Conservation (phyloP, 2,113 vertebrate genomes). For the Pogona vitticeps region DNA sequence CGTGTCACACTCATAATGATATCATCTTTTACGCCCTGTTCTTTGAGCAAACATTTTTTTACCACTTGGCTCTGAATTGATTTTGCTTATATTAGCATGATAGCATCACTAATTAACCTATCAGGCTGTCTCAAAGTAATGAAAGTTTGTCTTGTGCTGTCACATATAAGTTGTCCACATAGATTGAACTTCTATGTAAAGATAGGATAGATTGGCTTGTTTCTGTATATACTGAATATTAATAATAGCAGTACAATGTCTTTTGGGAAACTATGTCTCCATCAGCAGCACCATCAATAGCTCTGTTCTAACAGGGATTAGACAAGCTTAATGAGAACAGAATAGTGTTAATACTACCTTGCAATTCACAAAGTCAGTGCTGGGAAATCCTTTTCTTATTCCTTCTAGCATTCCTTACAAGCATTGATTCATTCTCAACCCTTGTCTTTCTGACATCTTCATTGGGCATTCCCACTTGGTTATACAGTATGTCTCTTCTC, state of each 20-base stretch:
- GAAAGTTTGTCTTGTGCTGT: constrained; percentile 18
- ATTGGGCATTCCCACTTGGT: no score
- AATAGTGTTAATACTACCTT: background rate
- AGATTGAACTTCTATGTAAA: constrained; percentile 2
- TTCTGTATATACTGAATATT: constrained; percentile 11
- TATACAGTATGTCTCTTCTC: no score
- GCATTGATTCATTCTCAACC: no score
- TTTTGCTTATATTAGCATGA: background rate
- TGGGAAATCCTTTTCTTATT: background rate
- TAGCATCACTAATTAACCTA: constrained; percentile 20
- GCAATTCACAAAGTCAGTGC: background rate
- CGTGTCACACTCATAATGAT: background rate
- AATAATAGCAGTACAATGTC: background rate
- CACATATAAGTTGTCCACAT: background rate
- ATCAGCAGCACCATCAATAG: background rate
- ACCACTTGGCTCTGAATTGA: constrained; percentile 5
- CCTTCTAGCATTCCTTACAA: no score
- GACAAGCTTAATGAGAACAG: background rate
- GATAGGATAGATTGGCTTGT: constrained; percentile 1
- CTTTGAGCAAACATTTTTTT: background rate
- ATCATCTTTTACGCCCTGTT: background rate
- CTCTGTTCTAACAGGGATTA: background rate
- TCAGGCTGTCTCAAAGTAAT: constrained; percentile 9
- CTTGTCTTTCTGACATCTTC: no score
- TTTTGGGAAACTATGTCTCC: constrained; percentile 1